Conservation (phyloP, 2,113 vertebrate genomes). For the Sapayoa aenigma region DNA sequence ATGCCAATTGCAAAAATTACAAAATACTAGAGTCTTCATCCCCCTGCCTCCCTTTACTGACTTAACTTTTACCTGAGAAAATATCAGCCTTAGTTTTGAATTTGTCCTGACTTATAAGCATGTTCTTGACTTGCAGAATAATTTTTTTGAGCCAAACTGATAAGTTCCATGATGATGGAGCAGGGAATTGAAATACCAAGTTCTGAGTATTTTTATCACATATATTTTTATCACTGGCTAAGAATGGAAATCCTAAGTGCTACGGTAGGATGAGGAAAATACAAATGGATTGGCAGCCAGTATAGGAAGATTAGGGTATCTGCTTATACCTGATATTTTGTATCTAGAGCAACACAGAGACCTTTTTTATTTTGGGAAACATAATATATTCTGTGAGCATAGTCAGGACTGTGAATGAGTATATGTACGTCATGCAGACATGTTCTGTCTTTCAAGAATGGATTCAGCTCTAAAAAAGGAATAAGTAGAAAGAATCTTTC, state of each 20-base stretch:
- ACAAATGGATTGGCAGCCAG: accelerated
- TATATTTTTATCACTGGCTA: background rate
- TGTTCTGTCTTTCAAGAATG: background rate
- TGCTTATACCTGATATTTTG: background rate
- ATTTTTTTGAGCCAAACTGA: background rate
- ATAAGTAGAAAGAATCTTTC: background rate
- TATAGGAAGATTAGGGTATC: background rate
- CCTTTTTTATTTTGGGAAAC: background rate
- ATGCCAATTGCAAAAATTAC: background rate
- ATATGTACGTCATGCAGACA: accelerated
- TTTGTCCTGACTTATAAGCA: background rate
- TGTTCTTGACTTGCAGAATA: background rate
- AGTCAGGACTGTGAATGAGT: background rate
- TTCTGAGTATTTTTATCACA: background rate
- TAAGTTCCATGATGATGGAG: background rate
- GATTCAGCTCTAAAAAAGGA: background rate
- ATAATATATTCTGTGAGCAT: background rate
- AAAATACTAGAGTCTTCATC: background rate
- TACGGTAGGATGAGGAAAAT: background rate
- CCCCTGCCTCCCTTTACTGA: background rate
- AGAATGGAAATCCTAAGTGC: background rate
- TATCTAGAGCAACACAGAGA: background rate
- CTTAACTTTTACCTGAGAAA: background rate
- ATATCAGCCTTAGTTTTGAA: background rate
- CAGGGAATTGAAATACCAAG: background rate